Conservation (phyloP, 2,888 invertebrate species). For the Cantharis flavilabris region DNA sequence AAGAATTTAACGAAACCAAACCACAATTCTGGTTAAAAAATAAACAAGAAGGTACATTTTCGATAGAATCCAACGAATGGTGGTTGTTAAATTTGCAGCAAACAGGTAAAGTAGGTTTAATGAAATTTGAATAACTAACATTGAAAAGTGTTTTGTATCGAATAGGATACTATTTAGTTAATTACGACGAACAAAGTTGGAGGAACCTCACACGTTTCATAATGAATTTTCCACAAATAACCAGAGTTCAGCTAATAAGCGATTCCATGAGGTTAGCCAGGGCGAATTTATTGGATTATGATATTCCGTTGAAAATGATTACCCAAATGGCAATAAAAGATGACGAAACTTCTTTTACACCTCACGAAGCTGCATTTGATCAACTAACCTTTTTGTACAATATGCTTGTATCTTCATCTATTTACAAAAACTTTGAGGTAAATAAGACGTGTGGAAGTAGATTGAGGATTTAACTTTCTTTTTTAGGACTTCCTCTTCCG, state of each 20-base stretch:
- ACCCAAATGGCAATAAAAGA: constrained; percentile 59
- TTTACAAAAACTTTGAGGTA: constrained; percentile 65
- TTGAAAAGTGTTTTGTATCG: neutral
- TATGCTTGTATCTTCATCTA: constrained; percentile 63
- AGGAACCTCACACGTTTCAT: constrained; percentile 57
- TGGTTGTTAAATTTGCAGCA: constrained; percentile 68
- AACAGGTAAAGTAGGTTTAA: constrained; percentile 59
- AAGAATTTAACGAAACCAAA: constrained; percentile 49
- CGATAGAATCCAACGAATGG: constrained; percentile 57
- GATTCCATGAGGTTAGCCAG: constrained; percentile 67
- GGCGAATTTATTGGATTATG: constrained; percentile 62
- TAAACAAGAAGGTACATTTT: constrained; percentile 47
- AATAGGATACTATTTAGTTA: constrained; percentile 67
- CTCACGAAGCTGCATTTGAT: constrained; percentile 64
- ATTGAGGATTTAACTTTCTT: neutral
- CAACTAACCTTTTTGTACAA: constrained; percentile 63
- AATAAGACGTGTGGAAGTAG: constrained; percentile 15
- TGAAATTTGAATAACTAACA: constrained; percentile 45
- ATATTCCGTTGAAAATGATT: constrained; percentile 61
- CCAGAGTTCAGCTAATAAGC: constrained; percentile 71
- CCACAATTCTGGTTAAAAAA: constrained; percentile 60
- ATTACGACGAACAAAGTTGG: constrained; percentile 69
- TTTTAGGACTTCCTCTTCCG: constrained; percentile 55
- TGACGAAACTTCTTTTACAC: constrained; percentile 56
- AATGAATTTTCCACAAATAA: constrained; percentile 61